Conservation (phyloP, 2,888 invertebrate genomes). For the Epsilonema sp. region DNA sequence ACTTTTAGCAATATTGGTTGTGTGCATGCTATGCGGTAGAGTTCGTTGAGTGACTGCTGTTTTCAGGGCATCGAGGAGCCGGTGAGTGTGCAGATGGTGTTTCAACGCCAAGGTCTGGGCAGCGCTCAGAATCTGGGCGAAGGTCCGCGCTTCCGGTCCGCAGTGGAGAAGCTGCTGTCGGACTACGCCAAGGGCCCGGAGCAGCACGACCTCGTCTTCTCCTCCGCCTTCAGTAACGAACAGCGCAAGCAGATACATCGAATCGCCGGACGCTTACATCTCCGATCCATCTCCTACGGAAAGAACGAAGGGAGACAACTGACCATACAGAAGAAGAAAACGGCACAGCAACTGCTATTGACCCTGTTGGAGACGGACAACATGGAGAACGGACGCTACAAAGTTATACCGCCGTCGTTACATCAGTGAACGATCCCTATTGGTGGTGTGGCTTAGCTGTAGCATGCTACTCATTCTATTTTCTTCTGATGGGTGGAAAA, state of each 20-base stretch:
- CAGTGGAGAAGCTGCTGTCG: background rate
- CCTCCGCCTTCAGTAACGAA: slow-evolving; percentile 5
- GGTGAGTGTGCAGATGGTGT: slow-evolving; percentile 1
- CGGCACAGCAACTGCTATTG: slow-evolving; percentile 1
- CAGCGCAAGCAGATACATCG: slow-evolving; percentile 5
- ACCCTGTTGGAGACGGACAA: slow-evolving; percentile 1
- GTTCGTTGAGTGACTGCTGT: too few relatives aligned
- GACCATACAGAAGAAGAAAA: slow-evolving; percentile 5
- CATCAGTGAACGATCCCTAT: too few relatives aligned
- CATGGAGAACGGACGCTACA: slow-evolving; percentile 7
- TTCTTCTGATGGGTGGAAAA: too few relatives aligned
- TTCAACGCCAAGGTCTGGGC: slow-evolving; percentile 8
- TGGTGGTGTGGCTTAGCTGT: too few relatives aligned
- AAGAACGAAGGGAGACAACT: slow-evolving; percentile 3
- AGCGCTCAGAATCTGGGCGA: background rate
- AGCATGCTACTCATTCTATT: too few relatives aligned
- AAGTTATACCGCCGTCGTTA: slow-evolving; percentile 1
- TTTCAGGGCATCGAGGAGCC: slow-evolving; percentile 7
- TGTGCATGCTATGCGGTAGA: too few relatives aligned
- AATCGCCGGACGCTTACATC: background rate
- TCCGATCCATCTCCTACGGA: slow-evolving; percentile 5
- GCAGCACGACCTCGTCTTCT: slow-evolving; percentile 7
- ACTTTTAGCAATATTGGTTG: too few relatives aligned
- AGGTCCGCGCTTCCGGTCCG: background rate
- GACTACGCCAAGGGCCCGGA: slow-evolving; percentile 3